A percentile compares a stretch with the other conserved stretches of the same genome.
Conservation (phyloP, 2,888 invertebrate species). For the Hypomecis atomaria region DNA sequence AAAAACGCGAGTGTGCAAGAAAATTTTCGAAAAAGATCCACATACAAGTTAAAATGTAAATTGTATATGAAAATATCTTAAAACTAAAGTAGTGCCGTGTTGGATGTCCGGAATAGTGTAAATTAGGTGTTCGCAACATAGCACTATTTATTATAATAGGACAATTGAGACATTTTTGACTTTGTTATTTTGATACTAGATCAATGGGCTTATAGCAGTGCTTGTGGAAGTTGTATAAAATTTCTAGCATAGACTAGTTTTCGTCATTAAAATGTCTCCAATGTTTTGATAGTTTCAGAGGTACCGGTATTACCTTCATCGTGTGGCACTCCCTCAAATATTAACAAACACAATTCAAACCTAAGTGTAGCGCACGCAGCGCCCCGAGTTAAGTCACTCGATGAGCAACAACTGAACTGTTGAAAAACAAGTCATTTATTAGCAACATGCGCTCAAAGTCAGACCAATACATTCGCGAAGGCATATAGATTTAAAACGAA, state of each 20-base stretch:
- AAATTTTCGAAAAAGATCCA: constrained; percentile 62
- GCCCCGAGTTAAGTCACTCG: constrained; percentile 84
- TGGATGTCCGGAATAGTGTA: constrained; percentile 47
- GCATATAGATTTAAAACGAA: constrained; percentile 46
- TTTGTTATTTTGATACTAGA: too few relatives aligned
- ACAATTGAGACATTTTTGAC: constrained; percentile 64
- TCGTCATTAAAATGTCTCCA: constrained; percentile 60
- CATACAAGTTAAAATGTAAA: constrained; percentile 69
- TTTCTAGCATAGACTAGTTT: not conserved
- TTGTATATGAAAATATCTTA: constrained; percentile 70
- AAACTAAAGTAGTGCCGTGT: constrained; percentile 64
- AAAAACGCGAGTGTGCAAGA: constrained; percentile 60
- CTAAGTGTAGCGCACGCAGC: constrained; percentile 84
- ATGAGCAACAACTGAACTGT: constrained; percentile 84
- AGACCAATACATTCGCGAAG: constrained; percentile 73
- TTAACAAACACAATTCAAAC: constrained; percentile 84
- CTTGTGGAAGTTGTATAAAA: not conserved
- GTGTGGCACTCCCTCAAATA: constrained; percentile 80
- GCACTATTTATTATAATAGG: constrained; percentile 57
- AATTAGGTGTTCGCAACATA: constrained; percentile 55
- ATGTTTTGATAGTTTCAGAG: constrained; percentile 74
- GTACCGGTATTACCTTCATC: constrained; percentile 81
- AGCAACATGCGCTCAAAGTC: constrained; percentile 83
- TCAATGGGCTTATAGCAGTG: too few relatives aligned
- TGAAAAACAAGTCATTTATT: constrained; percentile 85